Evolutionary conservation across 2,888 invertebrate species (phyloP), one percentile per base, ranked within the genome.

Genomic region (Limnephilus lunatus): DNA sequence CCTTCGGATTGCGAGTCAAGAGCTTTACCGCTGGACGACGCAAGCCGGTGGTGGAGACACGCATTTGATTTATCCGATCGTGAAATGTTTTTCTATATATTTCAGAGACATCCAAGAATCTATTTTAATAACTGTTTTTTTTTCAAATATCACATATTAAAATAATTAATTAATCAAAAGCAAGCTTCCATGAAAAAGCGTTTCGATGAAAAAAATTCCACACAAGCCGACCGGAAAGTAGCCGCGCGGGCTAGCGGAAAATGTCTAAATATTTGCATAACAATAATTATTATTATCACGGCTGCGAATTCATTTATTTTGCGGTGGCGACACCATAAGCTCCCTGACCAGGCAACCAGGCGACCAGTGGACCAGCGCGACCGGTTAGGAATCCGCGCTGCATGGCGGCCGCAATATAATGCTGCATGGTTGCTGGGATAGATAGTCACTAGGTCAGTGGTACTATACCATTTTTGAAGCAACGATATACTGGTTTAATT

Each of bases 181-280:
- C 19, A 53, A 5, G 2, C 25, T n/a, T 68, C 68, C n/a, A 9
- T 25, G 5, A 25, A 68, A 68, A 68, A 68, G 25, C 19, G 9
- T 68, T 25, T 19, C 68, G 25, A 25, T 68, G 68, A 68, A 68
- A 68, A 90, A 90, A 90, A 90, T 85, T 35, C 53, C 68, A 80
- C n/a, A 15, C 82, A 44, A 31, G 80, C 39, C 39, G 80, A 85
- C 39, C 85, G 80, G 85, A 68, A 85, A 90, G 68, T 82, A 83
- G 31, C 35, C 31, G 68, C 12, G 80, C n/a, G 68, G 48, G 85
- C 90, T 32, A 90, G 85, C 39, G 90, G 85, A 85, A 90, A 85
- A 68, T 85, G 53, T 68, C 68, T 32, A 85, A 90, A 90, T 90
- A 90, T 90, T 90, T 90, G 39, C 90, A 85, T 90, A 68, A 90